Base-by-base conservation (phyloP, 2,888 invertebrate species). In the Candidula unifasciata region DNA sequence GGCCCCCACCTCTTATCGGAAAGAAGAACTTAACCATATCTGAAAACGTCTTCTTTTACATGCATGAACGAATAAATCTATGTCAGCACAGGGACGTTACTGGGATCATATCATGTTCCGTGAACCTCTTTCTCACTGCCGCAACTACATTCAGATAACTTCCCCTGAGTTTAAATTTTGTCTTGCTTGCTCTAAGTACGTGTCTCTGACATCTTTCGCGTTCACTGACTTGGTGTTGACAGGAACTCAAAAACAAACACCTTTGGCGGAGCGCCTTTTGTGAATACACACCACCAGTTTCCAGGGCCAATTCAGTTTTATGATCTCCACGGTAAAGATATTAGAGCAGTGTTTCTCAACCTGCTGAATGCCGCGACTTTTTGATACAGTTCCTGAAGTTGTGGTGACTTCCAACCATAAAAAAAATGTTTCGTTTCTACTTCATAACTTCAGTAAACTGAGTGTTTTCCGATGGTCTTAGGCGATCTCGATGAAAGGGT, bases 221-320 rank as follows among this genome's bases (percentile, higher is more conserved):
- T 44, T 79, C 30, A 78, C 64, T 64, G n/a, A 27, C 64, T 64
- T 35, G 10, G 16, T 79, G 79, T 79, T 79, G 79, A 79, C 79
- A 16, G n/a, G 68, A 68, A 68, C 79, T 64, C 44, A 79, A 68
- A 52, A 66, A 79, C 64, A 64, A 79, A 79, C 37, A 64, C 44
- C 37, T 27, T 52, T 68, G 44, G 27, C 52, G 16, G 68, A 27
- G 21, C 44, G 16, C 27, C 66, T 79, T 44, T 66, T 52, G 21
- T 6, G 33, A 33, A 30, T 66, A 44, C 73, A n/a, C 52, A 66
- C 66, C 30, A 37, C 44, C 1, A 52, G 66, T 44, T 10, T n/a
- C 66, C 24, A 30, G 24, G 52, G 44, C 44, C 24, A 37, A 66
- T 68, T 44, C 44, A 18, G 66, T 35, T 79, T 79, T 66, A 78